Conservation (phyloP, 2,797 vertebrate species). For the Mormyrus hasselquistii region DNA sequence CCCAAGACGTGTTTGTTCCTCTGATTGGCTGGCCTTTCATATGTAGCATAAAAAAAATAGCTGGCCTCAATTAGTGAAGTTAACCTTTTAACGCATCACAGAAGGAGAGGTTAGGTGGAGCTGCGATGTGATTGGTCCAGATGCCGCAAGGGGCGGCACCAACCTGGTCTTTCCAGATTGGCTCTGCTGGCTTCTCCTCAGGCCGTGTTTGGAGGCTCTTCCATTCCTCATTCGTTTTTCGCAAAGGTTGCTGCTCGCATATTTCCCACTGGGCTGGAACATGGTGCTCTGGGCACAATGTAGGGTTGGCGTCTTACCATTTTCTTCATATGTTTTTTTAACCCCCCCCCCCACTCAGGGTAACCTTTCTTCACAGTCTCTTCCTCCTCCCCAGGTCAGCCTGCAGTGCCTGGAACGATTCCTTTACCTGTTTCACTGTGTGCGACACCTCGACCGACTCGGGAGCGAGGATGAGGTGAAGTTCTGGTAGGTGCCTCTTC, state of each 20-base stretch:
- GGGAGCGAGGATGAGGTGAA: slow-evolving; percentile 56
- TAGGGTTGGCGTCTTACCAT: neutral
- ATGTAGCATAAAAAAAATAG: neutral
- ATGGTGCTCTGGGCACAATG: neutral
- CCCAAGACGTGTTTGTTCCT: neutral
- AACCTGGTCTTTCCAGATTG: neutral
- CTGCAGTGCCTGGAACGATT: slow-evolving; percentile 69
- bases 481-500: slow-evolving; percentile 60
- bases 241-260: neutral
- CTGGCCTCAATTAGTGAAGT: neutral
- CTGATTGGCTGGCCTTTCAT: neutral
- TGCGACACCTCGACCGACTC: slow-evolving; percentile 51
- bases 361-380: slow-evolving; percentile 21
- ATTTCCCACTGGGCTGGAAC: neutral
- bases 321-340: neutral
- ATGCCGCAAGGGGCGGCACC: neutral
- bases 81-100: neutral
- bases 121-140: neutral
- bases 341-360: neutral
- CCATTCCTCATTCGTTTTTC: neutral
- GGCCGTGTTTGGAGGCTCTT: neutral
- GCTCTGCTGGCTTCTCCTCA: neutral
- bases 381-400: slow-evolving; percentile 52
- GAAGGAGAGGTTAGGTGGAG: neutral
- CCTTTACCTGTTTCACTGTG: slow-evolving; percentile 69